Percentiles rank a stretch among this genome's conserved stretches.
These are phyloP conservation scores for Amphiura filiformis DNA, from an alignment of 35 echinoderm and acorn worm species.

Conservation along the genomic window DNA sequence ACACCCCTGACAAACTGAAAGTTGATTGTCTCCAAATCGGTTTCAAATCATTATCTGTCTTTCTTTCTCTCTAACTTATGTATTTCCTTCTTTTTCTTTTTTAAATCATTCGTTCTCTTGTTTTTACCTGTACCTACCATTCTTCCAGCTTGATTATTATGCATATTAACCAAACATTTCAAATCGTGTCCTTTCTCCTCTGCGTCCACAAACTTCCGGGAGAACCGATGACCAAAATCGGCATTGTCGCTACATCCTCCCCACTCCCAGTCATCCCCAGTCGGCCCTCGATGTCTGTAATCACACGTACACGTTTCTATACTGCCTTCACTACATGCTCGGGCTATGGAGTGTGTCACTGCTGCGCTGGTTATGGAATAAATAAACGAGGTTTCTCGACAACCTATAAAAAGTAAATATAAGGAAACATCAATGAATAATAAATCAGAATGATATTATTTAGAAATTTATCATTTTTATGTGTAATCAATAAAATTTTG, in stretches of 20 bases:
- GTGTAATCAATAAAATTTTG: no score
- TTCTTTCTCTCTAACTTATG: no score
- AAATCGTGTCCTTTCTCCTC: slow-evolving; percentile 90
- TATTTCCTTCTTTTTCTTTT: no score
- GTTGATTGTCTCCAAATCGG: no score
- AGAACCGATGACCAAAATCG: slow-evolving; percentile 73
- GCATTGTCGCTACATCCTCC: slow-evolving; percentile 96
- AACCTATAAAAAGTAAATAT: slow-evolving; percentile 55
- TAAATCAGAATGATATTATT: no score
- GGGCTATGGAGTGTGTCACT: slow-evolving; percentile 84
- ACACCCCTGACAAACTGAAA: no score
- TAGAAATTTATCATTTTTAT: no score
- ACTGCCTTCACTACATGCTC: slow-evolving; percentile 87
- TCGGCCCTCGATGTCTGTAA: slow-evolving; percentile 60
- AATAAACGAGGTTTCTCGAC: slow-evolving; percentile 89
- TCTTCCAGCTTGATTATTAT: slow-evolving; percentile 96
- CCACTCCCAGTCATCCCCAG: slow-evolving; percentile 91
- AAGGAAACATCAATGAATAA: neutral
- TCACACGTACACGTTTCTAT: slow-evolving; percentile 90
- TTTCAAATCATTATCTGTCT: no score
- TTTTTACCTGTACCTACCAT: slow-evolving; percentile 56
- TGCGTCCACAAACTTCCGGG: slow-evolving; percentile 93
- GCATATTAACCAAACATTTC: slow-evolving; percentile 79
- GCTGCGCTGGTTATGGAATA: slow-evolving; percentile 93
- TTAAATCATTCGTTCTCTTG: no score